Base-by-base conservation (phyloP, 2,113 vertebrate species). In the Mastomys coucha region DNA sequence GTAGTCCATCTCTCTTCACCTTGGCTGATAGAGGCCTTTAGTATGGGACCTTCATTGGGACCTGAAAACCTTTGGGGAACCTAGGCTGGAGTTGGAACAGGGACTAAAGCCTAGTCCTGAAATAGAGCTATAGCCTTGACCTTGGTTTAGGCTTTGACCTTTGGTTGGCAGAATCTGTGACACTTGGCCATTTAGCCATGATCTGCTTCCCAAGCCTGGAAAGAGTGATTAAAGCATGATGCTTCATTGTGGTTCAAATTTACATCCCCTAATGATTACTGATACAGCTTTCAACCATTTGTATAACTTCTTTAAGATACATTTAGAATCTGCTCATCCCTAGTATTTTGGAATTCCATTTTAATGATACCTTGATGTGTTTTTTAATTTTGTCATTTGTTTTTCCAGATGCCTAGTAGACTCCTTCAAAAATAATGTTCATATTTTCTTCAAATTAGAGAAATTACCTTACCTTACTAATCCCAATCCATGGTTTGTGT, bases 361-460 rank as follows among this genome's bases (percentile, higher is more conserved):
- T 69, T 84, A 78, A 92, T 67, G 16, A 63, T 92, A 31, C 7
- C 70, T 89, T 94, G 19, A 81, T 28, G 33, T 28, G 0, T 45
- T 73, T 80, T 81, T 73, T 81, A 72, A 76, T 93, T 14, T 77
- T 82, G 89, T 12, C 24, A 16, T 90, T 92, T 92, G 72, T 39
- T 94, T 0, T 56, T 70, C 24, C 63, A 58, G 31, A 33, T 58
- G 0, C 58, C 24, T 87, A 53, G 26, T 92, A 89, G 45, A 13
- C 33, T 75, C 51, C 90, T 96, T 91, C 33, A 84, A 85, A 58
- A 5, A n/a, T 73, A 82, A 95, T 19, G 14, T 86, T 76, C 39
- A 67, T 65, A 82, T 85, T 90, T 96, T 96, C n/a, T 91, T 95
- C n/a, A 90, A 65, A 9, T 89, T 33, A n/a, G 33, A 39, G 11